Evolutionary conservation across 2,797 vertebrate genomes (phyloP).

Genomic region (Silurus lanzhouensis): DNA sequence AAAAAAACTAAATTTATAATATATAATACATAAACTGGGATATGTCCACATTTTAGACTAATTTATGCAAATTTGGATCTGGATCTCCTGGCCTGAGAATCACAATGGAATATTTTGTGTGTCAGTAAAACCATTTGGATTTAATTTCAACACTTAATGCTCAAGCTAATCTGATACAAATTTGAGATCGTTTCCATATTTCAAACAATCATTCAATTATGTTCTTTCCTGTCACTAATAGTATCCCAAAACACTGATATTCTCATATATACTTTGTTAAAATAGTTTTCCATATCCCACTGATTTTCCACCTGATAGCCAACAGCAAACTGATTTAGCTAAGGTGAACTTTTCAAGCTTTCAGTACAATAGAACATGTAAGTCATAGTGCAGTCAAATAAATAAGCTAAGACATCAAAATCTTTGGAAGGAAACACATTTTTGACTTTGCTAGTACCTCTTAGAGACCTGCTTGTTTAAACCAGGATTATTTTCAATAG

Average conservation of each 20-base stretch:
- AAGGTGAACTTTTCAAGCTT: background rate
- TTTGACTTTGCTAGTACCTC: background rate
- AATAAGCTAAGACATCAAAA: no score
- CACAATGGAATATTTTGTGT: background rate
- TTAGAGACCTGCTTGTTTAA: background rate
- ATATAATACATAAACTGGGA: background rate
- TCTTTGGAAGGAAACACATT: background rate
- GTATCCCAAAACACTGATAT: background rate
- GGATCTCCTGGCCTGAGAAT: background rate
- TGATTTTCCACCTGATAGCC: background rate
- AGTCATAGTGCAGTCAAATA: background rate
- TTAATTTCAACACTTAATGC: background rate
- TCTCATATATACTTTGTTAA: background rate
- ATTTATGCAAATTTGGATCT: background rate
- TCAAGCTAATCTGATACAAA: background rate
- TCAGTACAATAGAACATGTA: background rate
- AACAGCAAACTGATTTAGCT: no score
- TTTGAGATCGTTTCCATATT: background rate
- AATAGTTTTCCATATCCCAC: background rate
- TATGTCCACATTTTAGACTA: background rate
- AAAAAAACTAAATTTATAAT: background rate
- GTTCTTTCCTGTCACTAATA: background rate
- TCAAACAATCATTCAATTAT: background rate
- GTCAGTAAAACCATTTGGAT: background rate
- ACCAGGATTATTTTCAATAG: no score